Percentiles rank a stretch among this genome's conserved stretches.
phyloP scores from a whole-genome alignment of 2,888 invertebrate species.

The Raillietiella orientalis region DNA sequence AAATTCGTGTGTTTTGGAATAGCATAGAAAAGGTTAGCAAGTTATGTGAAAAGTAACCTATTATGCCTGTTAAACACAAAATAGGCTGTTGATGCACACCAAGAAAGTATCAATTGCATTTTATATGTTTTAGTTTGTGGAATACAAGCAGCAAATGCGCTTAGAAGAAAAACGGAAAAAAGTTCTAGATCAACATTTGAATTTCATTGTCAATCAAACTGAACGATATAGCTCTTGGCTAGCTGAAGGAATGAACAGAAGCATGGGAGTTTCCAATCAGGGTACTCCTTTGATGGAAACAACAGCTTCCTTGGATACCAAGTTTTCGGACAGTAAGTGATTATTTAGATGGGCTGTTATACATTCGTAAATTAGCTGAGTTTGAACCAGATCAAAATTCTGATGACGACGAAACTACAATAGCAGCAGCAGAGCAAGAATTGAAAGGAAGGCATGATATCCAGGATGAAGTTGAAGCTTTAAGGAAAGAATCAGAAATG shows the following conservation, averaged over 20 bases:
- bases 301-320: too few species aligned
- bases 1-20: slow-evolving; percentile 74
- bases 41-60: too few species aligned
- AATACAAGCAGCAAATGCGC: slow-evolving; percentile 67
- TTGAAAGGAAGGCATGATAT: slow-evolving; percentile 20
- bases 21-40: slow-evolving; percentile 57
- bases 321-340: too few species aligned
- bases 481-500: slow-evolving; percentile 61
- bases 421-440: slow-evolving; percentile 41
- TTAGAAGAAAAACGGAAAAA: slow-evolving; percentile 79
- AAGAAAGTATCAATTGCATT: not conserved
- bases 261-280: slow-evolving; percentile 12
- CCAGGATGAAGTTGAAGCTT: slow-evolving; percentile 41
- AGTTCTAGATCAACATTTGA: slow-evolving; percentile 78
- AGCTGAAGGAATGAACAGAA: slow-evolving; percentile 47
- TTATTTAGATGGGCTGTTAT: not conserved
- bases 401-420: slow-evolving; percentile 73
- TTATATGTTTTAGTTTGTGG: slow-evolving; percentile 28
- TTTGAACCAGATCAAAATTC: slow-evolving; percentile 47
- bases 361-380: slow-evolving; percentile 22
- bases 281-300: too few species aligned
- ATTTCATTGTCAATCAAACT: slow-evolving; percentile 91
- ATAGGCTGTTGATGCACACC: too few species aligned
- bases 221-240: slow-evolving; percentile 80
- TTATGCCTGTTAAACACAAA: too few species aligned